Evolutionary conservation across 2,113 vertebrate species (phyloP).

Genomic region (Neogale vison): DNA sequence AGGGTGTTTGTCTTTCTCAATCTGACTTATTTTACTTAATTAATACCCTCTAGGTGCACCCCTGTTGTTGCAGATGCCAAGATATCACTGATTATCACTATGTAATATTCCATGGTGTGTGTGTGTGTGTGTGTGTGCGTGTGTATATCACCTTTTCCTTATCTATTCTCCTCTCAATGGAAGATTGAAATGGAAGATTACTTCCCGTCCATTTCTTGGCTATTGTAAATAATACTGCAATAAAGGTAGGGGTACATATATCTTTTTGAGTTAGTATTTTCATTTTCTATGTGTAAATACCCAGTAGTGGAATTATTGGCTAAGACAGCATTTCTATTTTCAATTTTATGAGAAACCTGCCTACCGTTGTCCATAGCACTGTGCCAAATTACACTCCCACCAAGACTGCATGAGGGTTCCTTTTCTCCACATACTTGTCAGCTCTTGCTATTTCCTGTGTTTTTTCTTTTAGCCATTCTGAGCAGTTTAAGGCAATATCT

Average conservation of each 20-base stretch:
- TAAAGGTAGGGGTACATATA: neutral
- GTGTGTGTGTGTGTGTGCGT: neutral
- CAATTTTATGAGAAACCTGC: neutral
- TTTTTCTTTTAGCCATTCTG: neutral
- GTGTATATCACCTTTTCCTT: neutral
- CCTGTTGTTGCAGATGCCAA: neutral
- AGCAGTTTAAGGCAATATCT: neutral
- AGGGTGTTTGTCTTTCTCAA: neutral
- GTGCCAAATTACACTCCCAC: neutral
- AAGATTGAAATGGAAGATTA: neutral
- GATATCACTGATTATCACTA: neutral
- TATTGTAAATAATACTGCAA: neutral
- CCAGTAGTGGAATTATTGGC: neutral
- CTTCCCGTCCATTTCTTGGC: neutral
- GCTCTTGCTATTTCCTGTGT: neutral
- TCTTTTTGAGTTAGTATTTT: neutral
- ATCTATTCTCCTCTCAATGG: neutral
- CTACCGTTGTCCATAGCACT: neutral
- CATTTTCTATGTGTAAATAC: neutral
- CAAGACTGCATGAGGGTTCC: neutral
- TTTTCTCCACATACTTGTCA: neutral
- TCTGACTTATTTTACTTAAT: neutral
- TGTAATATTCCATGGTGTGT: neutral
- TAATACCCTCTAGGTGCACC: neutral
- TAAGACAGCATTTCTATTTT: neutral